Conservation (phyloP, 2,113 vertebrate genomes). For the Neomonachus schauinslandi region DNA sequence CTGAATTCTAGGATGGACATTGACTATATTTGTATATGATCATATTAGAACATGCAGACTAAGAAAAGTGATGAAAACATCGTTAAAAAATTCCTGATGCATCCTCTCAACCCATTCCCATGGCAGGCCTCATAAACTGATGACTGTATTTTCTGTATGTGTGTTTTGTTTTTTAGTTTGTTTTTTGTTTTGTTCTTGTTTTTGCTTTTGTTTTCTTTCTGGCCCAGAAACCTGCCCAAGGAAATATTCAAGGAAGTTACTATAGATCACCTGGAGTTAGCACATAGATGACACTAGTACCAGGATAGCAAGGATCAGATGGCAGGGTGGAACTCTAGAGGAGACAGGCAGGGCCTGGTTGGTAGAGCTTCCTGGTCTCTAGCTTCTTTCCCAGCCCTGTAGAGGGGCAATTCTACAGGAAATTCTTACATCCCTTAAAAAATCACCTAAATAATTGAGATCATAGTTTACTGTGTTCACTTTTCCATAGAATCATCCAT, state of each 20-base stretch:
- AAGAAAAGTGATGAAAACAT: not conserved
- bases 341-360: not conserved
- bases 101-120: not conserved
- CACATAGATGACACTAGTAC: not conserved
- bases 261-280: not conserved
- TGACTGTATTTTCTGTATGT: not conserved
- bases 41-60: not conserved
- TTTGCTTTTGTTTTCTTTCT: not conserved
- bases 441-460: not conserved
- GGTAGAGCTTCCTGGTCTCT: not conserved
- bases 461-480: not conserved
- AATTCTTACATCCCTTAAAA: not conserved
- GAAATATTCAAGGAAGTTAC: slow-evolving; percentile 26
- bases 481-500: not conserved
- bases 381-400: not conserved
- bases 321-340: not conserved
- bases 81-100: not conserved
- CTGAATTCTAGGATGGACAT: not conserved
- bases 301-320: not conserved
- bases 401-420: not conserved
- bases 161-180: not conserved
- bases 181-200: not conserved
- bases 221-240: not conserved
- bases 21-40: not conserved
- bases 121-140: not conserved